These are phyloP conservation scores for Euleptes europaea DNA, from an alignment of 2,113 vertebrate genomes.

Conservation along the genomic window DNA sequence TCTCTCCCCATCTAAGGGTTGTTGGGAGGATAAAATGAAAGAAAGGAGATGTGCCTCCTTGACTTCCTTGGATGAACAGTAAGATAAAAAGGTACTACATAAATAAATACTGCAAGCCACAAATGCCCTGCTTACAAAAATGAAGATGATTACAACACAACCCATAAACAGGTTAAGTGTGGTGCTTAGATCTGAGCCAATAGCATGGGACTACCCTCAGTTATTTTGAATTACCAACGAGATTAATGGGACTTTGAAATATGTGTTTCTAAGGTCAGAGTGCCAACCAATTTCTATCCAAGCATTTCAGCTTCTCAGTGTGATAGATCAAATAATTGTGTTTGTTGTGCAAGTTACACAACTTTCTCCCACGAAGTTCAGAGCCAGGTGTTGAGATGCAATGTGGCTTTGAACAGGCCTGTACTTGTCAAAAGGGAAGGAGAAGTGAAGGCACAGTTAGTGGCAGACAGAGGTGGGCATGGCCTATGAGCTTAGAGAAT, in stretches of 20 bases:
- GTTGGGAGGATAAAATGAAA: too few species aligned
- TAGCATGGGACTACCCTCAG: not conserved
- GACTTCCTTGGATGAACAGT: too few species aligned
- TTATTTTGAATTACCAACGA: not conserved
- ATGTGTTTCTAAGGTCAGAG: not conserved
- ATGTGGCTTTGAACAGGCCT: not conserved
- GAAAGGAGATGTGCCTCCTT: too few species aligned
- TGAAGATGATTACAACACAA: not conserved
- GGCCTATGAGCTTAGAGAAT: not conserved
- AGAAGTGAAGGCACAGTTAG: not conserved
- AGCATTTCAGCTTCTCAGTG: not conserved
- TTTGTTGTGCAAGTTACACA: not conserved
- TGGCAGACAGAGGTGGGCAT: not conserved
- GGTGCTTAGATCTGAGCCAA: not conserved
- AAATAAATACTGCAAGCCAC: not conserved
- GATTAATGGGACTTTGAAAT: not conserved
- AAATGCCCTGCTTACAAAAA: not conserved
- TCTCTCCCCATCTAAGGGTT: too few species aligned
- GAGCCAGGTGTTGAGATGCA: not conserved
- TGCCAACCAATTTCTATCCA: not conserved
- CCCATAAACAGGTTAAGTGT: not conserved
- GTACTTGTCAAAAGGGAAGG: not conserved
- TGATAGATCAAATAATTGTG: not conserved
- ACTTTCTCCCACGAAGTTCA: not conserved
- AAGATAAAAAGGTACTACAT: too few species aligned